Percentiles rank a stretch among this genome's conserved stretches.
Evolutionary conservation across 2,888 invertebrate species (phyloP).

Genomic region (Didymodactylos carnosus): DNA sequence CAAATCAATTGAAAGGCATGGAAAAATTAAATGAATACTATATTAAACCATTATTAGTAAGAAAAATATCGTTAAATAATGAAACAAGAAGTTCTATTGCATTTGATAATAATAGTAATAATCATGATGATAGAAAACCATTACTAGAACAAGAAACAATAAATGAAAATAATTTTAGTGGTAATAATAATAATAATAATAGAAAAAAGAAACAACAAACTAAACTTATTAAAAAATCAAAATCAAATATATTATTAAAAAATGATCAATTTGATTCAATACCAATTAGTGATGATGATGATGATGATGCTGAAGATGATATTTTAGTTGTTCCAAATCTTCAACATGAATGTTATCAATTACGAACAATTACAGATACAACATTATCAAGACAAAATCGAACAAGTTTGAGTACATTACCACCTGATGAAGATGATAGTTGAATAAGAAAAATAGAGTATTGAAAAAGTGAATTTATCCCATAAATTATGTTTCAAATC

Average conservation of each 20-base stretch:
- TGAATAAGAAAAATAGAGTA: too few species aligned
- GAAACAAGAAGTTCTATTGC: too few species aligned
- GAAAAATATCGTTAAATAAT: slow-evolving; percentile 38
- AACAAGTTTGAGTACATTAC: too few species aligned
- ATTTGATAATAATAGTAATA: not conserved
- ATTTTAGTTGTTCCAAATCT: not conserved
- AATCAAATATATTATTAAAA: not conserved
- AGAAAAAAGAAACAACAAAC: not conserved
- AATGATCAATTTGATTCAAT: slow-evolving; percentile 2
- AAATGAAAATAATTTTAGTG: not conserved
- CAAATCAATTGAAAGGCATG: slow-evolving; percentile 47
- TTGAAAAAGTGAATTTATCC: too few species aligned
- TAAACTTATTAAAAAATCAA: not conserved
- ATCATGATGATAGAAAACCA: not conserved
- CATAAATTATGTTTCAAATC: too few species aligned
- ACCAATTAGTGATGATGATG: slow-evolving; percentile 13
- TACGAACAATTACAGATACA: not conserved
- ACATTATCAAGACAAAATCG: too few species aligned
- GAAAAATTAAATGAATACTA: slow-evolving; percentile 75
- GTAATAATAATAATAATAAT: not conserved
- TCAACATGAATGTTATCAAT: not conserved
- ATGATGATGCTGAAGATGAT: slow-evolving; percentile 8
- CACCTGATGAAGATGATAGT: too few species aligned
- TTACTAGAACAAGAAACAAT: too few species aligned
- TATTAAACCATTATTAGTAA: slow-evolving; percentile 81